Percentiles rank a stretch among this genome's conserved stretches.
Evolutionary conservation across 2,888 invertebrate genomes (phyloP).

Genomic region (Drosophila putrida): DNA sequence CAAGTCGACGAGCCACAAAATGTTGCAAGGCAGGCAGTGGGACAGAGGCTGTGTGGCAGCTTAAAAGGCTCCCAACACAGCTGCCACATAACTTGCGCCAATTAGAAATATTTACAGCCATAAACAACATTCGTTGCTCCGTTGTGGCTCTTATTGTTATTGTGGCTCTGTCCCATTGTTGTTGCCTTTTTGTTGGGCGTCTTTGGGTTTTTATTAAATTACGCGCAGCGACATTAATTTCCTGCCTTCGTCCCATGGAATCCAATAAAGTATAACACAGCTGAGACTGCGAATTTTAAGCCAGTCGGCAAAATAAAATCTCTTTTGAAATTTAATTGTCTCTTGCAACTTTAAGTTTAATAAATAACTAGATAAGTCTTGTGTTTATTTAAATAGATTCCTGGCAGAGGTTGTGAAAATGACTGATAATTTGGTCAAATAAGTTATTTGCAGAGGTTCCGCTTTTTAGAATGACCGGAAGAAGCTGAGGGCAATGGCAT

Average conservation of each 20-base stretch:
- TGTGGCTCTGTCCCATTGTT: slow-evolving; percentile 5
- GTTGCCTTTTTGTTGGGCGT: slow-evolving; percentile 22
- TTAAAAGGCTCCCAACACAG: slow-evolving; percentile 32
- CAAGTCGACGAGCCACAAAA: slow-evolving; percentile 3
- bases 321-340: slow-evolving; percentile 3
- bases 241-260: slow-evolving; percentile 45
- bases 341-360: slow-evolving; percentile 22
- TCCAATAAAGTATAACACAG: slow-evolving; percentile 62
- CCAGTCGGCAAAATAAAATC: slow-evolving; percentile 26
- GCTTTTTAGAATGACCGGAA: neutral
- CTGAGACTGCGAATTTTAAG: slow-evolving; percentile 38
- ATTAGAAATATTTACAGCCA: slow-evolving; percentile 74
- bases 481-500: neutral
- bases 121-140: slow-evolving; percentile 72
- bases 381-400: slow-evolving; percentile 20
- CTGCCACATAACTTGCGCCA: slow-evolving; percentile 61
- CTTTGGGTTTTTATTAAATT: slow-evolving; percentile 68
- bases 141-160: slow-evolving; percentile 31
- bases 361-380: slow-evolving; percentile 18
- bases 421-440: neutral
- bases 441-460: neutral
- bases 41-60: slow-evolving; percentile 18
- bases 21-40: neutral
- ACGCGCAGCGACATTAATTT: slow-evolving; percentile 66
- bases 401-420: neutral